Percentiles rank a stretch among this genome's conserved stretches.
These are phyloP conservation scores for Smutsia gigantea DNA, from an alignment of 2,797 vertebrate species.

Conservation along the genomic window DNA sequence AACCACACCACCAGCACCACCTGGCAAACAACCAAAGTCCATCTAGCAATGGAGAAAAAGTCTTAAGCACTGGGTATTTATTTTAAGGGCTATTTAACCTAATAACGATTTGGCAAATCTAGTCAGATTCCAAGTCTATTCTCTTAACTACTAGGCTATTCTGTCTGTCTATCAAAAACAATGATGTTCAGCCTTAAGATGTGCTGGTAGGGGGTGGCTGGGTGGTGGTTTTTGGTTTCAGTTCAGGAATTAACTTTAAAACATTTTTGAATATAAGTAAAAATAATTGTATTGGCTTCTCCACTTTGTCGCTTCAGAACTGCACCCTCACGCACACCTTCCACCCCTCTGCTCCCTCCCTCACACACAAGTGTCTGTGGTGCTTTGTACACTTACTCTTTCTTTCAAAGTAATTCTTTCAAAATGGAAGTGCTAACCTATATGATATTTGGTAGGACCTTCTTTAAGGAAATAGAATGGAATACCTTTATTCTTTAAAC, in stretches of 20 bases:
- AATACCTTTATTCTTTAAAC: conserved; percentile 34
- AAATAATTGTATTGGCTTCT: not conserved
- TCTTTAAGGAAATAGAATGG: conserved; percentile 2
- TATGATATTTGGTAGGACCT: conserved; percentile 8
- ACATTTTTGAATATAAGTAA: not conserved
- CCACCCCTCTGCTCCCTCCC: fast-evolving
- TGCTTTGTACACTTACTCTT: not conserved
- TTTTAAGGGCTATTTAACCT: not conserved
- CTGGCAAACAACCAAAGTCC: not conserved
- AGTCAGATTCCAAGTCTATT: not conserved
- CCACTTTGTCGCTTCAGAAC: not conserved
- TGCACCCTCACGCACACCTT: too few species aligned
- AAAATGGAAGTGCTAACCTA: not conserved
- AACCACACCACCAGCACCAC: not conserved
- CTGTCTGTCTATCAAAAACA: not conserved
- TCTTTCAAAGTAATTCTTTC: conserved; percentile 53
- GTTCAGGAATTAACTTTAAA: not conserved
- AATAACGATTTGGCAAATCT: not conserved
- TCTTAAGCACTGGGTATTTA: not conserved
- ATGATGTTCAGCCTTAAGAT: not conserved
- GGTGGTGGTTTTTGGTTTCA: not conserved
- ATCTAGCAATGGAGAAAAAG: not conserved
- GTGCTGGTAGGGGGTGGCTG: not conserved
- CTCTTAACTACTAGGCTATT: not conserved
- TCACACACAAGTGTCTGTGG: not conserved